A percentile compares a stretch with the other conserved stretches of the same genome.
Conservation (phyloP, 2,888 invertebrate species). For the Temnothorax ravouxi region DNA sequence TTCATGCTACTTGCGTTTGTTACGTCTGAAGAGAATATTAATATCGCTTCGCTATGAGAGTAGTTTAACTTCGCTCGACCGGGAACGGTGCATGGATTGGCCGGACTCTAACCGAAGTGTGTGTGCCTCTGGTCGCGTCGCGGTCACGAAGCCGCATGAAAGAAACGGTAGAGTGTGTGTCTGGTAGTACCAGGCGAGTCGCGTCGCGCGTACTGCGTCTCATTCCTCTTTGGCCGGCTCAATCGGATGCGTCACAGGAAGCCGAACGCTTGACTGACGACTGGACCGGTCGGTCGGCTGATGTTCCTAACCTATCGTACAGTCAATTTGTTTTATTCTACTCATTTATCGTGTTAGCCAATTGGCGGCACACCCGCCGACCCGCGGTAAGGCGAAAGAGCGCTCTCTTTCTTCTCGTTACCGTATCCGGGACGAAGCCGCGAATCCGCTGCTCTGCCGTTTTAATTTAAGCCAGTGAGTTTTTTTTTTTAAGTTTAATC, state of each 20-base stretch:
- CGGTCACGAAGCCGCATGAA: constrained; percentile 64
- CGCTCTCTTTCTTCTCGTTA: constrained; percentile 47
- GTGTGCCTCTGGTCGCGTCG: constrained; percentile 41
- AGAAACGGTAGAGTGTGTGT: constrained; percentile 71
- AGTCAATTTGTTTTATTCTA: constrained; percentile 75
- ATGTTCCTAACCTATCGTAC: constrained; percentile 74
- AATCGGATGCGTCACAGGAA: constrained; percentile 76
- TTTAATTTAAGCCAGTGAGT: neutral
- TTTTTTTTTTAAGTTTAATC: neutral
- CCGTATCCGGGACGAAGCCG: constrained; percentile 16
- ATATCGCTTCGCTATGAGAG: constrained; percentile 9
- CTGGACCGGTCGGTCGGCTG: constrained; percentile 64
- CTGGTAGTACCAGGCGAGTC: constrained; percentile 79
- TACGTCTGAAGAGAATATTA: constrained; percentile 9
- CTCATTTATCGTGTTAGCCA: constrained; percentile 79
- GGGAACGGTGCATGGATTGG: neutral
- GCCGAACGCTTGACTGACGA: constrained; percentile 72
- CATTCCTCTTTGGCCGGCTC: constrained; percentile 71
- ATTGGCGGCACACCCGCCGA: constrained; percentile 71
- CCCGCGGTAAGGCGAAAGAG: constrained; percentile 53
- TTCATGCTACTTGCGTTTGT: neutral
- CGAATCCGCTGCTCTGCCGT: neutral
- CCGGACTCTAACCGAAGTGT: constrained; percentile 31
- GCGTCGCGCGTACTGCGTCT: constrained; percentile 68
- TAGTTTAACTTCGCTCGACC: constrained; percentile 28